Evolutionary conservation across 1,140 invertebrate species (phyloP).

Genomic region (Parasteatoda tepidariorum): DNA sequence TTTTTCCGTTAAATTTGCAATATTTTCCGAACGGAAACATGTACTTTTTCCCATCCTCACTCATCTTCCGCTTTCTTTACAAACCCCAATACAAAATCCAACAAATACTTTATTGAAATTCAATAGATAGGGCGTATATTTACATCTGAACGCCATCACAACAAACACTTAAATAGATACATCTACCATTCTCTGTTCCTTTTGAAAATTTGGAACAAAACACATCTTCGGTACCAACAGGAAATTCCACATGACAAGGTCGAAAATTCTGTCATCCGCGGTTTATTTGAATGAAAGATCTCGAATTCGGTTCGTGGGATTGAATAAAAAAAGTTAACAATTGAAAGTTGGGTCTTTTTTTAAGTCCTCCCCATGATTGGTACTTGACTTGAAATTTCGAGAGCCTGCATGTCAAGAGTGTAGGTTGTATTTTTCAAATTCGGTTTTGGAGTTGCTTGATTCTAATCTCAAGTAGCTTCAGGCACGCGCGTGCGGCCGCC

Average conservation of each 20-base stretch:
- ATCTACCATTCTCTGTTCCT: background rate
- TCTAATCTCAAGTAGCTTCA: background rate
- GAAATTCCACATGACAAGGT: conserved; percentile 21
- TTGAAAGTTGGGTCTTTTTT: conserved; percentile 4
- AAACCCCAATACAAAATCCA: background rate
- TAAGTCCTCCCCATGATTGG: background rate
- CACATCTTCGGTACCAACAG: conserved; percentile 26
- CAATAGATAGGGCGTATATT: conserved; percentile 30
- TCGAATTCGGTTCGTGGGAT: background rate
- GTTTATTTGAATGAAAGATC: background rate
- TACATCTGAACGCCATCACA: conserved; percentile 22
- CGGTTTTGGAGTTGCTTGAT: background rate
- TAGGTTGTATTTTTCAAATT: background rate
- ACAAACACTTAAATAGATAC: conserved; percentile 40
- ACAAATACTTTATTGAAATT: background rate
- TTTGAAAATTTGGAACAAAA: conserved; percentile 9
- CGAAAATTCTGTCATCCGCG: background rate
- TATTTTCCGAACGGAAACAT: background rate
- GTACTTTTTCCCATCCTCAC: no score
- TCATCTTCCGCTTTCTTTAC: no score
- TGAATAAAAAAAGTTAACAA: conserved; percentile 2
- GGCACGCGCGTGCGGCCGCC: background rate
- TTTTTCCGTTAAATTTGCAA: background rate
- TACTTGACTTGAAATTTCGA: conserved; percentile 22
- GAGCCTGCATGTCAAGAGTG: background rate